These are phyloP conservation scores for Troilus luridus DNA, from an alignment of 2,888 invertebrate genomes.

Conservation along the genomic window DNA sequence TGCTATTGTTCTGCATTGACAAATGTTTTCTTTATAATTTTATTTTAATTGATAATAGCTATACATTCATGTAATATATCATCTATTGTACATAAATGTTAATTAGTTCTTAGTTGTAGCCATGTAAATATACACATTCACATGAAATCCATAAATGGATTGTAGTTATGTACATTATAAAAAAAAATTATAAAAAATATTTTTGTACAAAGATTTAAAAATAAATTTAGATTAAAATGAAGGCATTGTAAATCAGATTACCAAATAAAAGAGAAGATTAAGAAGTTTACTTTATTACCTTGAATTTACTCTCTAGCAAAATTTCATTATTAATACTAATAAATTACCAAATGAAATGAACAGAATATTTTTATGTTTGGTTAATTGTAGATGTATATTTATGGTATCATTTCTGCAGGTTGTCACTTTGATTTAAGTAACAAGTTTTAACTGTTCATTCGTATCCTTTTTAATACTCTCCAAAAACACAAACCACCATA, in stretches of 20 bases:
- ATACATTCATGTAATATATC: neutral
- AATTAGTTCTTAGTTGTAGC: neutral
- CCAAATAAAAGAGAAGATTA: neutral
- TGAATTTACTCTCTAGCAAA: neutral
- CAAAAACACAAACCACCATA: no score
- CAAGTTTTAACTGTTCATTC: no score
- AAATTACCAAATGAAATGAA: no score
- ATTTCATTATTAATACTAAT: neutral
- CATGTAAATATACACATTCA: neutral
- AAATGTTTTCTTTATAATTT: neutral
- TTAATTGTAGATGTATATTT: no score
- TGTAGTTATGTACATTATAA: neutral
- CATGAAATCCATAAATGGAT: neutral
- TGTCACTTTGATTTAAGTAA: no score
- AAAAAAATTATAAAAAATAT: neutral
- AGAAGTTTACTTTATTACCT: neutral
- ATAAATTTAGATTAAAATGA: neutral
- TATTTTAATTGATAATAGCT: neutral
- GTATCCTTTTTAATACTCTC: no score
- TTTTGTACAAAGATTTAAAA: neutral
- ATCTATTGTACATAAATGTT: neutral
- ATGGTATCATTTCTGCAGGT: no score
- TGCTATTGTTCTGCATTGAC: neutral
- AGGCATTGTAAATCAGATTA: neutral
- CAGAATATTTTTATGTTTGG: no score